Conservation (phyloP, 2,888 invertebrate genomes). For the Liposcelis brunnea region DNA sequence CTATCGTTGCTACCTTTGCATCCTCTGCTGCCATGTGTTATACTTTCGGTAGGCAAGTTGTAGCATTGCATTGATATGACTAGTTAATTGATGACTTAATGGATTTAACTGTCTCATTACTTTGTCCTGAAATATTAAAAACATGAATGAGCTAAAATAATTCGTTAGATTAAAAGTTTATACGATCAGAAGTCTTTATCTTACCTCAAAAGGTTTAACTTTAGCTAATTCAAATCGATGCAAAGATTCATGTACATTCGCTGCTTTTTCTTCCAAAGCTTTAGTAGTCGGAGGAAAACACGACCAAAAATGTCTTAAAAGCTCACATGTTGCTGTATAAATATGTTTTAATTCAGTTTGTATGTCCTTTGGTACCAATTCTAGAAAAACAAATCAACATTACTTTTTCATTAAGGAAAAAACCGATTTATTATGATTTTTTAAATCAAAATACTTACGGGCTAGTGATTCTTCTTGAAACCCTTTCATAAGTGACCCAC, state of each 20-base stretch:
- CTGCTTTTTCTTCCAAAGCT: constrained; percentile 56
- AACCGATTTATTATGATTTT: background rate
- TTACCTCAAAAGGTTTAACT: constrained; percentile 68
- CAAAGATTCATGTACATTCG: constrained; percentile 79
- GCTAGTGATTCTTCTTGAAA: constrained; percentile 59
- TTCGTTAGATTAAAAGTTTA: constrained; percentile 3
- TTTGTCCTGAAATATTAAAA: constrained; percentile 43
- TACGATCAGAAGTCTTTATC: constrained; percentile 13
- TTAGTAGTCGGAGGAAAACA: constrained; percentile 71
- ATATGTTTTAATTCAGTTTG: constrained; percentile 69
- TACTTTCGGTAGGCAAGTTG: constrained; percentile 74
- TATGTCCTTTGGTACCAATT: constrained; percentile 66
- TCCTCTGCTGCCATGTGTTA: constrained; percentile 64
- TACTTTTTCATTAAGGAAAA: background rate
- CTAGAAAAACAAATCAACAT: constrained; percentile 30
- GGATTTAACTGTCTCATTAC: constrained; percentile 66
- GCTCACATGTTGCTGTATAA: constrained; percentile 73
- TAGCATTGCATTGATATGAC: constrained; percentile 74
- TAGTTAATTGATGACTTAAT: constrained; percentile 59
- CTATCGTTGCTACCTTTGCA: constrained; percentile 4
- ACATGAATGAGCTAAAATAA: constrained; percentile 7
- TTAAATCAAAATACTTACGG: constrained; percentile 34
- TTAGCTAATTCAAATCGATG: constrained; percentile 75
- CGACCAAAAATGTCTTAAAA: constrained; percentile 87
- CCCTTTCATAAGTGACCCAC: constrained; percentile 78